Evolutionary conservation across 2,888 invertebrate species (phyloP), one percentile per base, ranked within the genome.

Genomic region (Drosophila cracens): DNA sequence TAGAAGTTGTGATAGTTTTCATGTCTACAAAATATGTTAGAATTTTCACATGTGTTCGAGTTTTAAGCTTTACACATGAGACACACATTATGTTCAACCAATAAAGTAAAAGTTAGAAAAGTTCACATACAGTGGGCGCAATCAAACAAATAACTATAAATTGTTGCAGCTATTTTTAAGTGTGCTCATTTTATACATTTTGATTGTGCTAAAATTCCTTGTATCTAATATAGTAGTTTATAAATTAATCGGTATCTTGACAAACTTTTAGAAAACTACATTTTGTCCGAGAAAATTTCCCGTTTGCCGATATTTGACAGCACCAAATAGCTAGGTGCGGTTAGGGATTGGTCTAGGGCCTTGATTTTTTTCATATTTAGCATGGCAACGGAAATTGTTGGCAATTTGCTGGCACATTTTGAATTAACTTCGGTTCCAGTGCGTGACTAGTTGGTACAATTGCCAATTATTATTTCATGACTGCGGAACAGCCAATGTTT

Each of bases 401-500:
- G 27, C 5, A 72, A 66, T 56, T 76, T 63, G 16, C 27, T 40
- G 51, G 16, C 21, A 33, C 53, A 70, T 62, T 66, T 71, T 10
- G 43, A 66, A 66, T 63, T 13, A 70, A 64, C 65, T 60, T 49
- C 34, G 52, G 34, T 48, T 51, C 34, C 62, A 66, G 53, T 53
- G 56, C 74, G 61, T 59, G 56, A 74, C 67, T 63, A 31, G 51
- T 65, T 54, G 64, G 53, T 48, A 11, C 27, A 62, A 57, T 56
- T 66, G 51, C 43, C 60, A 62, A 51, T 64, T 74, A 70, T 61
- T 87, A 76, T 70, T 83, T 76, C 72, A 83, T 75, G 70, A 64
- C 58, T 53, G 64, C 29, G 53, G 54, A 67, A 60, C 57, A 57
- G 25, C 43, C 75, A 48, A 49, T 54, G 48, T 52, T 71, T 71